A percentile compares a stretch with the other conserved stretches of the same genome.
These are phyloP conservation scores for Habropoda laboriosa DNA, from an alignment of 1,140 invertebrate genomes.

Conservation along the genomic window DNA sequence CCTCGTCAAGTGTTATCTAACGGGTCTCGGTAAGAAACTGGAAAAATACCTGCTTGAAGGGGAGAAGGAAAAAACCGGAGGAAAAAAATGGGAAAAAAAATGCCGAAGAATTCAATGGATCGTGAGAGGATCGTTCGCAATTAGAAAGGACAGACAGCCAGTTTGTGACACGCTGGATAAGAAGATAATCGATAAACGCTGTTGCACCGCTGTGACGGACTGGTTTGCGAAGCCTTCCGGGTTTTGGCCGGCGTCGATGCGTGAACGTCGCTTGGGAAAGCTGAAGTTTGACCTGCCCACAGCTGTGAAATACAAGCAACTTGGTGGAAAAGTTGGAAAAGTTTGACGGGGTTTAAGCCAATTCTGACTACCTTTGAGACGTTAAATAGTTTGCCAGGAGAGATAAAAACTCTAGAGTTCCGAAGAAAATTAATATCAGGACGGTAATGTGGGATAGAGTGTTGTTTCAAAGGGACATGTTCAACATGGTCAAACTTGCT, in stretches of 20 bases:
- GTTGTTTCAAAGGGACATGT: too few species aligned
- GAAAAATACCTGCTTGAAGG: too few species aligned
- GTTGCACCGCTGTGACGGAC: conserved; percentile 3
- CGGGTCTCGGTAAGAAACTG: neutral
- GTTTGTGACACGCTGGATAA: neutral
- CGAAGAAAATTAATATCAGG: too few species aligned
- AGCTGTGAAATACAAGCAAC: too few species aligned
- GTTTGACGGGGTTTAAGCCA: too few species aligned
- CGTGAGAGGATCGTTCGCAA: neutral
- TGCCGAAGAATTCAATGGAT: neutral
- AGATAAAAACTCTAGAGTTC: too few species aligned
- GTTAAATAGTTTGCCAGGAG: too few species aligned
- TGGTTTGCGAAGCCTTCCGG: conserved; percentile 8
- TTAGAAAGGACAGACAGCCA: neutral
- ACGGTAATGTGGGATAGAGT: too few species aligned
- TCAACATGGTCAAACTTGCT: too few species aligned
- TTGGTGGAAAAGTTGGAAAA: too few species aligned
- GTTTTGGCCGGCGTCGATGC: neutral
- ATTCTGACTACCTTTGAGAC: too few species aligned
- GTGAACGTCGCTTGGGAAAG: neutral
- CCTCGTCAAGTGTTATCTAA: neutral
- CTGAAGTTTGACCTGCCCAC: neutral
- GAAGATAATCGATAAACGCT: conserved; percentile 11
- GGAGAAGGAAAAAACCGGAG: too few species aligned
- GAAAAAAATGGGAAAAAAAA: neutral